Conservation (phyloP, 1,140 invertebrate species). For the Aphelenchoides avenae region DNA sequence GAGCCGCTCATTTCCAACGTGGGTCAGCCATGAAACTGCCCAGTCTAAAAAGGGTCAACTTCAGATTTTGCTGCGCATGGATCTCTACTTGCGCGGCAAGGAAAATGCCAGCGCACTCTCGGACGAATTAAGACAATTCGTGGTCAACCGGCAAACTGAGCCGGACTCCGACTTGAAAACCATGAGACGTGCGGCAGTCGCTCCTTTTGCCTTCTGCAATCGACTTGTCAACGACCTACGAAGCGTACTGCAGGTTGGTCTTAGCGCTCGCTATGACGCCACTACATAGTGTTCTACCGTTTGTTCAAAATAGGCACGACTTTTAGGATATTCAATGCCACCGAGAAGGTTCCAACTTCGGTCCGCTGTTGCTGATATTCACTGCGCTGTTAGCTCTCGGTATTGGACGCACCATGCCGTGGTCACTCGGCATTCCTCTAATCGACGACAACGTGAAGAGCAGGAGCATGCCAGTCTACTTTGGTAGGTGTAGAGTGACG, state of each 20-base stretch:
- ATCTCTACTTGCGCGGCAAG: too few relatives aligned
- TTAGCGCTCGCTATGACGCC: conserved; percentile 28
- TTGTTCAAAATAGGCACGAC: too few relatives aligned
- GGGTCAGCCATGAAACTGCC: too few relatives aligned
- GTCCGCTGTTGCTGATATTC: conserved; percentile 55
- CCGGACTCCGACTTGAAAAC: conserved; percentile 20
- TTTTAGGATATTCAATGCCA: conserved; percentile 32
- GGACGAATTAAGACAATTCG: too few relatives aligned
- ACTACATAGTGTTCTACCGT: too few relatives aligned
- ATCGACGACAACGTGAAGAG: conserved; percentile 57
- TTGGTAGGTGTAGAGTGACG: conserved; percentile 27
- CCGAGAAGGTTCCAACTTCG: conserved; percentile 36
- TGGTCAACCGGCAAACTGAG: too few relatives aligned
- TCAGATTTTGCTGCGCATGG: conserved; percentile 14
- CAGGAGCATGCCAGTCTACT: conserved; percentile 54
- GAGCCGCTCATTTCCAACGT: conserved; percentile 23
- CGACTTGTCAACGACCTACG: conserved; percentile 52
- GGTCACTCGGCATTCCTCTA: conserved; percentile 55
- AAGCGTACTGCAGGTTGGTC: conserved; percentile 32
- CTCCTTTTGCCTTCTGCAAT: conserved; percentile 52
- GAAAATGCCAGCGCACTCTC: too few relatives aligned
- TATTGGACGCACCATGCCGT: conserved; percentile 43
- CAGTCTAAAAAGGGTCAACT: too few relatives aligned
- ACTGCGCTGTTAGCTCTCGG: conserved; percentile 46
- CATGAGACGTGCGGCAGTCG: conserved; percentile 19